Conservation (phyloP, 2,888 invertebrate species). For the Rhopalosiphum nymphaeae region DNA sequence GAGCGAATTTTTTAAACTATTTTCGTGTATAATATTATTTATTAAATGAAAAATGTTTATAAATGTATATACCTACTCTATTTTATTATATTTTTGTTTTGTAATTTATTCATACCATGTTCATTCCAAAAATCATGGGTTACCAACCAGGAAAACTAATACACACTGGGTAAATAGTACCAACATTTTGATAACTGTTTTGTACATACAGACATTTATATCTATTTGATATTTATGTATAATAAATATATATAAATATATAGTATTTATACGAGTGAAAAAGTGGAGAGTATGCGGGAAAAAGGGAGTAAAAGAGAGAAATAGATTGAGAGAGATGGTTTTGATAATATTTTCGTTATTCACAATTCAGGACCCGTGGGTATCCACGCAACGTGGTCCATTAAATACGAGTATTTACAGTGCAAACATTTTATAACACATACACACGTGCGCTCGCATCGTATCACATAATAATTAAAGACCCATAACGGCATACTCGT, state of each 20-base stretch:
- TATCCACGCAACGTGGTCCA: constrained; percentile 14
- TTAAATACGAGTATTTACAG: constrained; percentile 45
- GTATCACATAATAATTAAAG: constrained; percentile 6
- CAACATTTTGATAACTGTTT: constrained; percentile 38
- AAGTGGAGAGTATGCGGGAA: background rate
- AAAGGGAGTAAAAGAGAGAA: background rate
- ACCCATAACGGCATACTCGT: background rate
- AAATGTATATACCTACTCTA: background rate
- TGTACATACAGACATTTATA: background rate
- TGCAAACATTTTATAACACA: constrained; percentile 46
- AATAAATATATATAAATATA: background rate
- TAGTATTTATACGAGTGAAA: background rate
- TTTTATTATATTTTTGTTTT: background rate
- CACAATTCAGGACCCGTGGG: background rate
- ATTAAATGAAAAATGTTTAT: background rate
- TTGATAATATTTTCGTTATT: constrained; percentile 49
- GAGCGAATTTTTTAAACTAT: background rate
- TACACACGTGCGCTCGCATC: background rate
- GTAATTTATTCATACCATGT: background rate
- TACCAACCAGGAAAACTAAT: background rate
- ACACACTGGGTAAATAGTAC: background rate
- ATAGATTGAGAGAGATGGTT: background rate
- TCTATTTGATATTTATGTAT: background rate
- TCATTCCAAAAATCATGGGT: background rate
- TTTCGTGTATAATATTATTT: background rate